Evolutionary conservation across 2,888 invertebrate genomes (phyloP).

Genomic region (Thymelicus lineola): DNA sequence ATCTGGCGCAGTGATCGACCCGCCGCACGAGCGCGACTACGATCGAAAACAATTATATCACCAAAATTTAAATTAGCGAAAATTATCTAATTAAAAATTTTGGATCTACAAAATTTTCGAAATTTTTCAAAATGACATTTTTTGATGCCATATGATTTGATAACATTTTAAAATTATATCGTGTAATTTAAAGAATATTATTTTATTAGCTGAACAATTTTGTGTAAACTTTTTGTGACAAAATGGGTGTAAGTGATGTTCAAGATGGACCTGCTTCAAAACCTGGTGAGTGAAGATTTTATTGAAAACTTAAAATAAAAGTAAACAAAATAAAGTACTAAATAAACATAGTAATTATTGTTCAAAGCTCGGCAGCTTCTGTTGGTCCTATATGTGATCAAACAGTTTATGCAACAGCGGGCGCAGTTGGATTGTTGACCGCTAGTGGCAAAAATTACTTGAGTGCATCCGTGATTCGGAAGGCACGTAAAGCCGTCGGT

Average conservation of each 20-base stretch:
- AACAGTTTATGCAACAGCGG: too few species aligned
- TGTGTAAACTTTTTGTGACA: slow-evolving; percentile 11
- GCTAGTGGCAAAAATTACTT: too few species aligned
- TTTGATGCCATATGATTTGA: neutral
- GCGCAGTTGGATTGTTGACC: too few species aligned
- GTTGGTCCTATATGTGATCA: too few species aligned
- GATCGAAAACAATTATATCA: neutral
- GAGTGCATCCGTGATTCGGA: too few species aligned
- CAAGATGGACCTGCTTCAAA: slow-evolving; percentile 15
- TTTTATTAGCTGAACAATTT: neutral
- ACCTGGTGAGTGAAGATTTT: slow-evolving; percentile 14
- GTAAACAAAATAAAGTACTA: too few species aligned
- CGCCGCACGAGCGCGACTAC: slow-evolving; percentile 9
- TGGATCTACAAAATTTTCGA: neutral
- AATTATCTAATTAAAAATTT: neutral
- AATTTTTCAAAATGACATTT: neutral
- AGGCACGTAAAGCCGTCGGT: too few species aligned
- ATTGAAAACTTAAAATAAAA: too few species aligned
- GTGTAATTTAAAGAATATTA: neutral
- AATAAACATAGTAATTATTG: too few species aligned
- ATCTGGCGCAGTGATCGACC: slow-evolving; percentile 23
- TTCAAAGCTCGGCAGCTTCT: too few species aligned
- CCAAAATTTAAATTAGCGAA: neutral
- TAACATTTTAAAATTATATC: neutral
- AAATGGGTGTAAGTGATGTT: slow-evolving; percentile 22